Base-by-base conservation (phyloP, 2,797 vertebrate genomes). In the Gadopsis marmoratus region DNA sequence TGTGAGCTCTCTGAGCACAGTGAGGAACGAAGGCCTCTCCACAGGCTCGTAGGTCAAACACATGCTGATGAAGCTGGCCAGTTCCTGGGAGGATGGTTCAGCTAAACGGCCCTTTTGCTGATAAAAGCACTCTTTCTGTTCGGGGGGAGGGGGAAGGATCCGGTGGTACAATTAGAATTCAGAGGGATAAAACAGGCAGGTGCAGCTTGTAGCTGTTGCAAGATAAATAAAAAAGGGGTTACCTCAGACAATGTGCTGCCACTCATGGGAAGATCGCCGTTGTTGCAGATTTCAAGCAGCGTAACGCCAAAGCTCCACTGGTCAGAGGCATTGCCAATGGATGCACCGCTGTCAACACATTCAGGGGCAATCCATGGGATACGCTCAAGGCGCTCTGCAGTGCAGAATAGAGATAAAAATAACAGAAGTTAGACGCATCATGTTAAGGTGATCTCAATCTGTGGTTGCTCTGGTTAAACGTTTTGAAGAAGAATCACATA, bases 361-460 rank as follows among this genome's bases (percentile, higher is more conserved):
- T 99, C 98, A 0, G 98, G 98, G 2, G 98, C 97, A 0, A 97
- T 97, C 97, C 97, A 99, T 0, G 98, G 98, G 51, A 99, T 97
- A 0, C 97, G 94, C 7, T 98, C 97, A 41, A 97, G 94, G 0
- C 97, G 96, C 81, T 99, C 98, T 99, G 84, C 26, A 47, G 50
- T 4, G 23, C 19, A 78, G 14, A 74, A 68, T 0, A 68, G 31
- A 7, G 10, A 54, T 2, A 61, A 12, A 45, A 64, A 71, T 9
- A 7, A 68, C 4, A 53, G 47, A 39, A n/a, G 10, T 35, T 53
- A 37, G 4, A 19, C 2, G 9, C 14, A 11, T 37, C 29, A 35
- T 51, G 3, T 29, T 56, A 31, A 3, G 5, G 5, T 26, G 19
- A 71, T 45, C 14, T 76, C 1, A 35, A 41, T n/a, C 39, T 56